These are phyloP conservation scores for Pitangus sulphuratus DNA, from an alignment of 2,797 vertebrate species.

Conservation along the genomic window DNA sequence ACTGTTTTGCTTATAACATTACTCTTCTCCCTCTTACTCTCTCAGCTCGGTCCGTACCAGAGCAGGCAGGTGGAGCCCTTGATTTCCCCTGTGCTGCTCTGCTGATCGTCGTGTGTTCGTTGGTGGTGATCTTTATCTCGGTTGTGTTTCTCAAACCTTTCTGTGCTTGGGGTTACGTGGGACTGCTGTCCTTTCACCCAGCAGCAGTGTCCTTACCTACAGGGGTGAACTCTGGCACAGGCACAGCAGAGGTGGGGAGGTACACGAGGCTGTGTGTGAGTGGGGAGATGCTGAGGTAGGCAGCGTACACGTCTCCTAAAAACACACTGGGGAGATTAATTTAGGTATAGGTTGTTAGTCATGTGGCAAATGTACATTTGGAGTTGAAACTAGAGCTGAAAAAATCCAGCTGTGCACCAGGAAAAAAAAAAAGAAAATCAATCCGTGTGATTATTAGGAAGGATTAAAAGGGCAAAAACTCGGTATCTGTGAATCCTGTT, in stretches of 20 bases:
- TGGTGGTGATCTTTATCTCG: neutral
- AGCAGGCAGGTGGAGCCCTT: neutral
- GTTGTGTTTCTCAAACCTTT: neutral
- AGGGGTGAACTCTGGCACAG: neutral
- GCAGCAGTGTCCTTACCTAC: fast-evolving
- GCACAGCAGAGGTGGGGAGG: neutral
- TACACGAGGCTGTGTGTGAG: neutral
- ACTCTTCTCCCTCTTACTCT: neutral
- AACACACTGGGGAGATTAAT: fast-evolving
- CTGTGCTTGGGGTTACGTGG: fast-evolving
- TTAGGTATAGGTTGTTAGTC: neutral
- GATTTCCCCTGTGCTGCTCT: fast-evolving
- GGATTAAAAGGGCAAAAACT: neutral
- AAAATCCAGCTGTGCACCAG: neutral
- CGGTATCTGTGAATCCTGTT: fast-evolving
- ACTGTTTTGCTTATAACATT: neutral
- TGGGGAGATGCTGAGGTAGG: neutral
- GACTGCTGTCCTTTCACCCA: neutral
- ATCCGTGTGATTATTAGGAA: neutral
- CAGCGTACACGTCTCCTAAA: fast-evolving
- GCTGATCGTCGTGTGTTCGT: fast-evolving
- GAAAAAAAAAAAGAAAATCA: neutral
- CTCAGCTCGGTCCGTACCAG: fast-evolving
- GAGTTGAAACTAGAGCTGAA: neutral
- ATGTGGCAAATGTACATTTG: fast-evolving